phyloP scores from a whole-genome alignment of 1,140 invertebrate species.

The Halictus rubicundus region DNA sequence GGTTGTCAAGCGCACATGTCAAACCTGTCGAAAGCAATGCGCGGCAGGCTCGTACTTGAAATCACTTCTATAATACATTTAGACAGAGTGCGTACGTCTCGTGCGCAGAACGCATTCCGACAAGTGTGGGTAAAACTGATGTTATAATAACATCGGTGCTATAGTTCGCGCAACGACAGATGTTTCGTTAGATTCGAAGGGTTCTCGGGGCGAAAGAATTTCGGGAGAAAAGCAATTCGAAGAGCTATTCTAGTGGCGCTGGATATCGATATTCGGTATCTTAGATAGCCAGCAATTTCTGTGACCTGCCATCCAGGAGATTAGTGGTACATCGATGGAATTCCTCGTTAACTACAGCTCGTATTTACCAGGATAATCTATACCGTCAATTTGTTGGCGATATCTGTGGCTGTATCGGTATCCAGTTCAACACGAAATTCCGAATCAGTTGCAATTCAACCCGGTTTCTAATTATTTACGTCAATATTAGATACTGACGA shows the following conservation, averaged over 20 bases:
- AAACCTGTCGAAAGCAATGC: too few relatives aligned
- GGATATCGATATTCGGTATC: conserved; percentile 42
- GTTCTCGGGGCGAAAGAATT: conserved; percentile 41
- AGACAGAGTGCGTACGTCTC: too few relatives aligned
- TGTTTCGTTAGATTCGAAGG: conserved; percentile 1
- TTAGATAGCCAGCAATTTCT: conserved; percentile 44
- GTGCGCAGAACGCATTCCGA: too few relatives aligned
- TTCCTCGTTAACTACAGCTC: neutral
- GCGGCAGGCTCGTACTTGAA: too few relatives aligned
- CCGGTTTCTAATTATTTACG: neutral
- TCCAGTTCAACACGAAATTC: neutral
- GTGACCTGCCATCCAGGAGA: conserved; percentile 12
- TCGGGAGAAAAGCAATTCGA: conserved; percentile 54
- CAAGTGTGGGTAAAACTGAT: too few relatives aligned
- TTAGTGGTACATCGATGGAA: conserved; percentile 25
- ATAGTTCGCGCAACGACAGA: neutral
- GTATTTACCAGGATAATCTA: conserved; percentile 10
- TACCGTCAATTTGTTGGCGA: neutral
- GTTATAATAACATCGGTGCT: too few relatives aligned
- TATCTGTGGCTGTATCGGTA: neutral
- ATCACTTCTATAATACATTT: too few relatives aligned
- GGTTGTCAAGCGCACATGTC: too few relatives aligned
- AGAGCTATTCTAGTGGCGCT: conserved; percentile 19
- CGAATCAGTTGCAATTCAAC: conserved; percentile 1
- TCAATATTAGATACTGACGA: neutral